Conservation (phyloP, 2,113 vertebrate genomes). For the Cinclus cinclus region DNA sequence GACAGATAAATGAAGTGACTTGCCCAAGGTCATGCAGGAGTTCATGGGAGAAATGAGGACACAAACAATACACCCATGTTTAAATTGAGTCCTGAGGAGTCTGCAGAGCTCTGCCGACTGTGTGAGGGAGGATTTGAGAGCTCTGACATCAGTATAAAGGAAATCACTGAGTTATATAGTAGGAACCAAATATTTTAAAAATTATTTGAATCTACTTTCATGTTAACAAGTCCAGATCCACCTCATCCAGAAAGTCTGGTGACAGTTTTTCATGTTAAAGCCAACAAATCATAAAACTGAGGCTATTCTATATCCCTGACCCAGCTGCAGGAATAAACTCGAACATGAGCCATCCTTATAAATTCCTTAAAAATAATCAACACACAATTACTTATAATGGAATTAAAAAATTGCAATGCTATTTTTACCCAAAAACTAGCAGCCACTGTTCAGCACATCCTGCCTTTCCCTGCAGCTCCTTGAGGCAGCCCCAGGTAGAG, state of each 20-base stretch:
- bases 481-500: fast-evolving
- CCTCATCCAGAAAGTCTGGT: not conserved
- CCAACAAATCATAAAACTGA: not conserved
- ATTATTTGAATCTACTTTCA: not conserved
- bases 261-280: not conserved
- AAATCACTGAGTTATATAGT: not conserved
- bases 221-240: not conserved
- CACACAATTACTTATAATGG: not conserved
- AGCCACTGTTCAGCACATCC: not conserved
- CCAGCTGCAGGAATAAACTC: not conserved
- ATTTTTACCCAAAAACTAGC: not conserved
- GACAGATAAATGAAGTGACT: not conserved
- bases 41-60: not conserved
- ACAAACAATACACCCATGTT: not conserved
- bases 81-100: not conserved
- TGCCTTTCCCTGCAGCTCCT: not conserved
- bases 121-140: not conserved
- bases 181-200: not conserved
- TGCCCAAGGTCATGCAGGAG: not conserved
- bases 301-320: not conserved
- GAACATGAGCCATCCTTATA: not conserved
- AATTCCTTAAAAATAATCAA: not conserved
- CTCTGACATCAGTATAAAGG: not conserved
- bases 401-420: not conserved
- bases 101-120: not conserved